Evolutionary conservation across 2,888 invertebrate genomes (phyloP).

Genomic region (Camptogramma bilineatum): DNA sequence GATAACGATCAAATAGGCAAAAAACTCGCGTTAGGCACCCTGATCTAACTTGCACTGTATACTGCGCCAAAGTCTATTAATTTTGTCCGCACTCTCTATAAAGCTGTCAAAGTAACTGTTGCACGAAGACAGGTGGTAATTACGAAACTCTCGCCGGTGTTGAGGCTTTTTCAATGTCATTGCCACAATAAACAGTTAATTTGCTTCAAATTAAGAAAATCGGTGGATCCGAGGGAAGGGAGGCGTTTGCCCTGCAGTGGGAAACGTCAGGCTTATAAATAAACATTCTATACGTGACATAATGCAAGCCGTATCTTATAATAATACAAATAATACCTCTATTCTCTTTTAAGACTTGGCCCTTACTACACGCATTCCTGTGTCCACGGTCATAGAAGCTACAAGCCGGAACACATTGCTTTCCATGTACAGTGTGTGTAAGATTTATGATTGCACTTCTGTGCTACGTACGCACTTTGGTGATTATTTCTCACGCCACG

Average conservation of each 20-base stretch:
- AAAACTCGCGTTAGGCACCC: not conserved
- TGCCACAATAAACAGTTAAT: conserved; percentile 42
- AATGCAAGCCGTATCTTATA: no score
- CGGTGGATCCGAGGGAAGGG: no score
- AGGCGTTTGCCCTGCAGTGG: no score
- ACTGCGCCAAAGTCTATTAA: conserved; percentile 41
- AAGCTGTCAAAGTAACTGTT: conserved; percentile 60
- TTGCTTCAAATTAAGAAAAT: not conserved
- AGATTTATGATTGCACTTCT: conserved; percentile 16
- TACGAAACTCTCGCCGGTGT: conserved; percentile 62
- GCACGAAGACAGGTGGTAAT: conserved; percentile 66
- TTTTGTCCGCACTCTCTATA: conserved; percentile 53
- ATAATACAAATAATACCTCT: no score
- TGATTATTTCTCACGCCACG: conserved; percentile 11
- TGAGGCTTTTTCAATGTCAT: conserved; percentile 64
- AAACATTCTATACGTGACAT: no score
- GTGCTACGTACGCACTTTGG: conserved; percentile 7
- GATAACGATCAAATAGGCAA: not conserved
- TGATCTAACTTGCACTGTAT: not conserved
- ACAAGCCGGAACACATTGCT: not conserved
- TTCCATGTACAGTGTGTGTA: conserved; percentile 8
- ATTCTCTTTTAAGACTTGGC: not conserved
- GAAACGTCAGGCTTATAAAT: no score
- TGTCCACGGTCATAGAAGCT: conserved; percentile 10
- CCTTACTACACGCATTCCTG: conserved; percentile 3